These are phyloP conservation scores for Poeciliopsis paucimaculata DNA, from an alignment of 2,797 vertebrate species.

Conservation along the genomic window DNA sequence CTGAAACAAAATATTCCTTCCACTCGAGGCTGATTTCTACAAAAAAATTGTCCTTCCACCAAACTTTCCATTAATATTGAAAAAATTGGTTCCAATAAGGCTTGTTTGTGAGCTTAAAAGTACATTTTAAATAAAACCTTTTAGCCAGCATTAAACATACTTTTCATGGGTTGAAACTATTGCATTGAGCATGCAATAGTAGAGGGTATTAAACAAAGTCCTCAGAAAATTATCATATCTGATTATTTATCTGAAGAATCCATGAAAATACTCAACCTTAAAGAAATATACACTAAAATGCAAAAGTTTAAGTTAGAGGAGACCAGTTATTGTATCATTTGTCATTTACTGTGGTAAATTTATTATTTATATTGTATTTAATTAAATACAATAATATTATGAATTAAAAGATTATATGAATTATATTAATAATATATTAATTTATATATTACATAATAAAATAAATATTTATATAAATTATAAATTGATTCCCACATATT, in stretches of 20 bases:
- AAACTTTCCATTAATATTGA: neutral
- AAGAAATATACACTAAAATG: neutral
- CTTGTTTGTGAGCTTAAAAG: neutral
- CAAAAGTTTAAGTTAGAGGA: neutral
- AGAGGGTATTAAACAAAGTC: neutral
- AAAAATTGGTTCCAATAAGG: neutral
- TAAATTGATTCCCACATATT: too few species aligned
- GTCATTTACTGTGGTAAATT: too few species aligned
- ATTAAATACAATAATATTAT: too few species aligned
- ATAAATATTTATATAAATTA: too few species aligned
- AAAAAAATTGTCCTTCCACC: neutral
- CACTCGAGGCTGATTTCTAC: neutral
- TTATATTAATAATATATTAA: too few species aligned
- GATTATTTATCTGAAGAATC: neutral
- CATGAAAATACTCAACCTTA: neutral
- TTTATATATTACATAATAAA: too few species aligned
- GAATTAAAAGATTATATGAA: too few species aligned
- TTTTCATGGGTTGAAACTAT: neutral
- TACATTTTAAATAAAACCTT: neutral
- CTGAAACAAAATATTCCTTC: neutral
- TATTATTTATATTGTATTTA: too few species aligned
- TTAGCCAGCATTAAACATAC: neutral
- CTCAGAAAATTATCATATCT: neutral
- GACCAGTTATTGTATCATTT: too few species aligned
- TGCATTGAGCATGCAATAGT: neutral